A percentile compares a stretch with the other conserved stretches of the same genome.
Conservation (phyloP, 2,888 invertebrate species). For the Heliconius ethilla region DNA sequence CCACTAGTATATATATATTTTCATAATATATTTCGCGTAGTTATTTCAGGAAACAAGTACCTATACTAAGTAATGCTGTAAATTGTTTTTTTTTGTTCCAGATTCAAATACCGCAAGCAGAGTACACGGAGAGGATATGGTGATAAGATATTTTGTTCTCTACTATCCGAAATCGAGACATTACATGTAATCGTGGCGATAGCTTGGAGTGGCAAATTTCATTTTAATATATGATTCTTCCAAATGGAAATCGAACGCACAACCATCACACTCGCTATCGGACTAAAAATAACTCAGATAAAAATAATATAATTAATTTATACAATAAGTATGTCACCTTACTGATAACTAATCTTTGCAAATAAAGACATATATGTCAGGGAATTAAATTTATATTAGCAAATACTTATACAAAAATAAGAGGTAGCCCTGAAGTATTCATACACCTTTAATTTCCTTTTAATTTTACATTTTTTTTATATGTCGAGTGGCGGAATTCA, state of each 20-base stretch:
- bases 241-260: background rate
- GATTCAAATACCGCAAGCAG: too few relatives aligned
- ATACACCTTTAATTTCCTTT: background rate
- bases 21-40: background rate
- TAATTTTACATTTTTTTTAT: too few relatives aligned
- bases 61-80: too few relatives aligned
- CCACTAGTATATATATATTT: too few relatives aligned
- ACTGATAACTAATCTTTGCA: slow-evolving; percentile 19
- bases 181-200: background rate
- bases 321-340: background rate
- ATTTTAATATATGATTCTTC: background rate
- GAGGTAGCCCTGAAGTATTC: background rate
- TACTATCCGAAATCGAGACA: background rate
- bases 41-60: too few relatives aligned
- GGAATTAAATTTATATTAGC: background rate
- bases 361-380: slow-evolving; percentile 11
- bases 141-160: too few relatives aligned
- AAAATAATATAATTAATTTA: background rate
- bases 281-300: background rate
- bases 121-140: too few relatives aligned
- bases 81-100: too few relatives aligned
- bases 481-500: background rate
- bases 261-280: background rate
- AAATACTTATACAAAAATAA: slow-evolving; percentile 4
- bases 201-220: too few relatives aligned